phyloP scores from a whole-genome alignment of 2,888 invertebrate genomes.

The Eueremaeus valkanovi region DNA sequence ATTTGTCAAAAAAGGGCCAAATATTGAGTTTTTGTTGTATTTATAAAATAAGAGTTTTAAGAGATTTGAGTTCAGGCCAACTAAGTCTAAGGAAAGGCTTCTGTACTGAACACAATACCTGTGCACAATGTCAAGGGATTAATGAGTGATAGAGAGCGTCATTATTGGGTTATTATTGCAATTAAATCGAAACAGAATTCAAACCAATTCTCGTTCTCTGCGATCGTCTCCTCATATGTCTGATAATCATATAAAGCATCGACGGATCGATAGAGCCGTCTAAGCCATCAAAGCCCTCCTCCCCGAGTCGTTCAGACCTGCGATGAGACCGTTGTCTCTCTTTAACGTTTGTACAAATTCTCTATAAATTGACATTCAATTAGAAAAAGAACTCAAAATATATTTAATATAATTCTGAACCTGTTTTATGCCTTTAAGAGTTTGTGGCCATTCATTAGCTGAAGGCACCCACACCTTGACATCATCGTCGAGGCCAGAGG shows the following conservation, averaged over 20 bases:
- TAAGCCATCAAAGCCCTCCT: background rate
- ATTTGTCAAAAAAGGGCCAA: no score
- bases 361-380: background rate
- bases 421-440: constrained; percentile 41
- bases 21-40: no score
- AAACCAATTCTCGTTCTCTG: background rate
- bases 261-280: background rate
- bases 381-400: background rate
- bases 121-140: no score
- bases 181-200: background rate
- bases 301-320: background rate
- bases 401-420: background rate
- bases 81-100: no score
- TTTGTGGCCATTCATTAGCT: constrained; percentile 53
- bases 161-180: no score
- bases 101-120: no score
- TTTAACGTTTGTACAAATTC: constrained; percentile 1
- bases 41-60: no score
- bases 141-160: no score
- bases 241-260: background rate
- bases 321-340: background rate
- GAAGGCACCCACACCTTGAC: constrained; percentile 89
- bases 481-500: constrained; percentile 84
- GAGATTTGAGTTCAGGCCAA: no score
- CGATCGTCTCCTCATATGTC: constrained; percentile 12